Base-by-base conservation (phyloP, 2,888 invertebrate species). In the Leptinotarsa peninsularis region DNA sequence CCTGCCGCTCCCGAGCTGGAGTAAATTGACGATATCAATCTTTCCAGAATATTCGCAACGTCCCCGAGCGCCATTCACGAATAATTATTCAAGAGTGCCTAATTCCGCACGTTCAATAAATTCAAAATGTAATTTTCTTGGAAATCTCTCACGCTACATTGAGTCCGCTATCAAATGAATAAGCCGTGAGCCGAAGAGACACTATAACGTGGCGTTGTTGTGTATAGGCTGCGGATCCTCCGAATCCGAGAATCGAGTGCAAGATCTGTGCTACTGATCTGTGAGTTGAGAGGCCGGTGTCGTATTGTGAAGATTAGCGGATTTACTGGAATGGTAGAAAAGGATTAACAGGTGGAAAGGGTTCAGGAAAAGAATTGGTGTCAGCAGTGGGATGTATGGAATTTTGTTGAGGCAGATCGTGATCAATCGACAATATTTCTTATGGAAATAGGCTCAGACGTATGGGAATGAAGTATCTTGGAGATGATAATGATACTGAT, bases 91-190 rank as follows among this genome's bases (percentile, higher is more conserved):
- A 63, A 43, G 33, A 63, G 63, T 63, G 63, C 63, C 63, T 63
- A 63, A 63, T 63, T 63, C 63, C 63, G 63, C 63, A 63, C 63
- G 33, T 63, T 63, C 63, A 63, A 63, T 63, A 63, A 63, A 63
- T 63, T 63, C 63, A 63, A 63, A 63, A 63, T 63, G 63, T 63
- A 63, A 63, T 63, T 63, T 63, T 63, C 63, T 63, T 43, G 63
- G 63, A 63, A 63, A 63, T 63, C 63, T 63, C 63, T 63, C 63
- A 63, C 63, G 43, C 63, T 63, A 63, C 43, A 63, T 63, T 63
- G 63, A 43, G 63, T 63, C 63, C 27, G 63, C 43, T 33, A 17
- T 17, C 17, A n/a, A 43, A 63, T 43, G 63, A 63, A 63, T 63
- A 27, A 63, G 63, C 63, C 23, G 43, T 43, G 7, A n/a, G 63